phyloP scores from a whole-genome alignment of 2,888 invertebrate genomes.

The Troglohyphantes excavatus region DNA sequence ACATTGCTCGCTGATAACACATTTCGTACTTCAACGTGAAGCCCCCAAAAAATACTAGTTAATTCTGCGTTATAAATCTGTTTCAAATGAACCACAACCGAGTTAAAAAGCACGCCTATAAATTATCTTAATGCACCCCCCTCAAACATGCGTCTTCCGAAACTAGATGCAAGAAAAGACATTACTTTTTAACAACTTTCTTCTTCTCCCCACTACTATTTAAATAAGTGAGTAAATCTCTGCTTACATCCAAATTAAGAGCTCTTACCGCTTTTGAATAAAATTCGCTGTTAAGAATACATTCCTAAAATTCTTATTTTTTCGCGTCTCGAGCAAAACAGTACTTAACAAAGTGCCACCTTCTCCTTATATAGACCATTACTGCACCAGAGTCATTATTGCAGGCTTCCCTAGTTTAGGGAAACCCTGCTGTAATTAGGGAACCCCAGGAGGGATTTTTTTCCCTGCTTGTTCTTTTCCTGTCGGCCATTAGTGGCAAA shows the following conservation, averaged over 20 bases:
- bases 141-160: background rate
- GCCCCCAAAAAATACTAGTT: background rate
- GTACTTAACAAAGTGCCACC: conserved; percentile 30
- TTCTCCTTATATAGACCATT: conserved; percentile 28
- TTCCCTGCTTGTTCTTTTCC: conserved; percentile 8
- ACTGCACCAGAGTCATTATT: conserved; percentile 42
- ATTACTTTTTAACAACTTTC: conserved; percentile 5
- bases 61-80: background rate
- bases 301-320: background rate
- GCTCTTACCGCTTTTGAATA: background rate
- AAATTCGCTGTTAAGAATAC: background rate
- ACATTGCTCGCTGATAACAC: background rate
- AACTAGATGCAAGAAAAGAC: conserved; percentile 4
- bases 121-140: background rate
- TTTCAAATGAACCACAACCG: background rate
- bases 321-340: background rate
- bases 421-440: conserved; percentile 50
- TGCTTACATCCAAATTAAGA: conserved; percentile 27
- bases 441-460: conserved; percentile 48
- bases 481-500: conserved; percentile 50
- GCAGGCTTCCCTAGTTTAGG: conserved; percentile 31
- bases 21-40: background rate
- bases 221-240: conserved; percentile 32
- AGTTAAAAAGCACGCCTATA: background rate
- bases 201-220: background rate